Percentiles rank a stretch among this genome's conserved stretches.
Conservation (phyloP, 2,113 vertebrate species). For the Agelaius phoeniceus region DNA sequence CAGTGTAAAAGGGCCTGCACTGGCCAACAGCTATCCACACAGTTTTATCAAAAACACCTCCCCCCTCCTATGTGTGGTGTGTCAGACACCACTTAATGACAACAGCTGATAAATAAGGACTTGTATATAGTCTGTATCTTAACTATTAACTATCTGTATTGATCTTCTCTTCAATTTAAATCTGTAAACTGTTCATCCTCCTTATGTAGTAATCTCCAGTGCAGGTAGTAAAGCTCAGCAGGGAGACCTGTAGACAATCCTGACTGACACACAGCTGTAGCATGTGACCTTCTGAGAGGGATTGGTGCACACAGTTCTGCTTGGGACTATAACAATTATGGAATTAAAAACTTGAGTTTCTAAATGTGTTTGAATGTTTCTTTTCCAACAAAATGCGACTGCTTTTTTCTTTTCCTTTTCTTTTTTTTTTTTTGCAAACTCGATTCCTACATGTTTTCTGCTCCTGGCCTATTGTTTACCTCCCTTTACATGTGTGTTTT, state of each 20-base stretch:
- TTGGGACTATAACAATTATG: background rate
- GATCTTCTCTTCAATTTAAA: background rate
- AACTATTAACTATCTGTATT: background rate
- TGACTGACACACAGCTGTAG: background rate
- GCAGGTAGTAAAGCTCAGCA: background rate
- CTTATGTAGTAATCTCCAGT: background rate
- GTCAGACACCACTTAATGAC: background rate
- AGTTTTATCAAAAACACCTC: fast-evolving
- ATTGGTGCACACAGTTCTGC: fast-evolving
- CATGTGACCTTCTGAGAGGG: background rate
- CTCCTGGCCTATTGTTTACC: background rate
- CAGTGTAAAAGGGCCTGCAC: background rate
- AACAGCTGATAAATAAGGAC: background rate
- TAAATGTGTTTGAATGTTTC: background rate
- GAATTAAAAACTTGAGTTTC: background rate
- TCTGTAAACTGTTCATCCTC: background rate
- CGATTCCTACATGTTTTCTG: background rate
- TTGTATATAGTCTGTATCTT: background rate
- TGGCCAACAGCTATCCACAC: background rate
- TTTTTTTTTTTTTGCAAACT: background rate
- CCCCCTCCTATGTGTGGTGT: fast-evolving
- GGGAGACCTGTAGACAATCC: background rate
- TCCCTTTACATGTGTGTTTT: slow-evolving; percentile 53
- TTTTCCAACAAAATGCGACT: background rate
- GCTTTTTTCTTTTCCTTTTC: fast-evolving